phyloP scores from a whole-genome alignment of 2,113 vertebrate genomes.

The Vanacampus margaritifer region DNA sequence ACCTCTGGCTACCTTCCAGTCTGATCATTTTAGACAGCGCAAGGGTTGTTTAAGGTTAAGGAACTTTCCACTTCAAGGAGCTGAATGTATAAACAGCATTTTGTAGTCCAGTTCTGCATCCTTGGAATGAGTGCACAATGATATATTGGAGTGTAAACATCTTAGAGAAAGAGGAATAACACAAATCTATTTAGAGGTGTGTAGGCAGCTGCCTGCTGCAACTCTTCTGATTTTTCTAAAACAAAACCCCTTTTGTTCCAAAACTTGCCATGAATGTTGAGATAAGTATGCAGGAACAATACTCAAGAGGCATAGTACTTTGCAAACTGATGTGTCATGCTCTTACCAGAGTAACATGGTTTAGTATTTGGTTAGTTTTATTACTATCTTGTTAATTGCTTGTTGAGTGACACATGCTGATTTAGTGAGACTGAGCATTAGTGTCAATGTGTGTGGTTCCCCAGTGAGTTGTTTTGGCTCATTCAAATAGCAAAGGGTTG shows the following conservation, averaged over 20 bases:
- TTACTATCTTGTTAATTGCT: not conserved
- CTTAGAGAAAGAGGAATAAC: not conserved
- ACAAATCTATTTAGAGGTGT: not conserved
- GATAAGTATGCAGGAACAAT: not conserved
- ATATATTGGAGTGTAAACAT: conserved; percentile 2
- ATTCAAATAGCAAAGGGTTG: conserved; percentile 40
- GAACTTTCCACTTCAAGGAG: not conserved
- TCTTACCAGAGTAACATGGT: not conserved
- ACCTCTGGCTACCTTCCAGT: not conserved
- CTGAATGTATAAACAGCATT: conserved; percentile 1
- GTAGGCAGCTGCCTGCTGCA: not conserved
- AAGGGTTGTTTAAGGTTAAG: not conserved
- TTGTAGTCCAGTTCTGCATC: not conserved
- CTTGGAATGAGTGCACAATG: not conserved
- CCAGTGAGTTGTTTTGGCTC: conserved; percentile 1
- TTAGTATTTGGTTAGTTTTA: conserved; percentile 10
- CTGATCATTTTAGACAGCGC: not conserved
- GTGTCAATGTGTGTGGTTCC: conserved; percentile 12
- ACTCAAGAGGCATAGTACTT: not conserved
- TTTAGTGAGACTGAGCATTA: not conserved
- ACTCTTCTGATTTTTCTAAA: not conserved
- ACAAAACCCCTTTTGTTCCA: not conserved
- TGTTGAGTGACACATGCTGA: not conserved
- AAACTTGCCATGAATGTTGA: not conserved
- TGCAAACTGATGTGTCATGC: not conserved